Evolutionary conservation across 2,113 vertebrate genomes (phyloP), one percentile per base, ranked within the genome.

Genomic region (Tympanuchus pallidicinctus): DNA sequence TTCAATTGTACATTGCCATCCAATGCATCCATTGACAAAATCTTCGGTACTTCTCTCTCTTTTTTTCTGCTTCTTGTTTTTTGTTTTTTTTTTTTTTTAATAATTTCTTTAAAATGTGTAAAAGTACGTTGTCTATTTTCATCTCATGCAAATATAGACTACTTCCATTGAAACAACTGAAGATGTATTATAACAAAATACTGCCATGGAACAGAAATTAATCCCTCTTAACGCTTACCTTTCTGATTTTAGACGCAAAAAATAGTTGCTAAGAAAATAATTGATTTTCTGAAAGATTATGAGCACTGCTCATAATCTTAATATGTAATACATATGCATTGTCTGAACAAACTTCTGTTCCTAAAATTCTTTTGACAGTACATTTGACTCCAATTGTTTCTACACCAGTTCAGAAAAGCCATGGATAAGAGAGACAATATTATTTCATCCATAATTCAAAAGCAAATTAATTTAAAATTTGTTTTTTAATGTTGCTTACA

Each of bases 1-100:
- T 98, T 98, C 77, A 98, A 98, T 40, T 98, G 98, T 74, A 98
- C 98, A 10, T 70, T 98, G 63, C 98, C 98, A 64, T 97, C 98
- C 38, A 98, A 97, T 15, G 20, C 92, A 65, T 98, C 98, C 75
- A 98, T 98, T 13, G 98, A 98, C 93, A 98, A 98, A 94, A 98
- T 98, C 85, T 98, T 98, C 95, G 98, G 98, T 98, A 97, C 10
- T 83, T 40, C 16, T 36, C 17, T 88, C 72, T 65, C 71, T 90
- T 71, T 40, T 13, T 13, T 10, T 22, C 38, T 38, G 38, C 38
- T 38, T 8, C 38, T 48, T 20, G 2, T 42, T 13, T 16, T 4
- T 6, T 1, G 22, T 43, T 38, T 9, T 2, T 42, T 13, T 6
- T 45, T 18, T 38, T 38, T 38, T 2, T 22, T 40, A 3, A 4